Evolutionary conservation across 92 coral and sea anemone species (phyloP), one percentile per base, ranked within the genome.

Genomic region (Epizoanthus scotinus): DNA sequence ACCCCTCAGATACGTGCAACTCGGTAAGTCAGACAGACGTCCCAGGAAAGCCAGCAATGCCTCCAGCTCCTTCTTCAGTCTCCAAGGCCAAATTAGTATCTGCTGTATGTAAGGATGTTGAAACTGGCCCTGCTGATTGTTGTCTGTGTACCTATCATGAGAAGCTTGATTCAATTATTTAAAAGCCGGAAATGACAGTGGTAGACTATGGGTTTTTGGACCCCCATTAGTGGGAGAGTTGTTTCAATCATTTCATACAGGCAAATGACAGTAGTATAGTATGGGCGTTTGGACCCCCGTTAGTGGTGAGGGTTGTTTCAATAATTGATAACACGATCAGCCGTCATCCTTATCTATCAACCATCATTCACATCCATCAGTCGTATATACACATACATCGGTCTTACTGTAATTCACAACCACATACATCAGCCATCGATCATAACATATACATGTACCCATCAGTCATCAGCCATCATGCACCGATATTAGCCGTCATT

Each of bases 31-130:
- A 8, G 92, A 84, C 40, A 96, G 62, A 27, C 96, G 81, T 42
- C 93, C 98, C 6, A 96, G 86, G 64, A 91, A 96, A 22, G 65
- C 26, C 40, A 83, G 77, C 44, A 96, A 78, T n/a, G 83, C 89
- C 21, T 91, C 91, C 55, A 96, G 83, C 31, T 93, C 90, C 72
- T 78, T 88, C 66, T 78, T 85, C 19, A 94, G 85, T 42, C 63
- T 73, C 29, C 85, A 69, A 1, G 91, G 91, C 70, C 90, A 78
- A 29, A 69, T 75, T 8, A 72, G 61, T 34, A 88, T 52, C 21
- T 86, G 86, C 66, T 85, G 75, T 27, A 87, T 62, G n/a, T 42
- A 71, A 3, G 89, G 77, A 59, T 83, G 72, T 31, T 83, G 80
- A 19, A 72, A 71, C 15, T 14, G 61, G 13, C 27, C 13, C 44